Conservation (phyloP, 2,888 invertebrate genomes). For the Andrena praecox region DNA sequence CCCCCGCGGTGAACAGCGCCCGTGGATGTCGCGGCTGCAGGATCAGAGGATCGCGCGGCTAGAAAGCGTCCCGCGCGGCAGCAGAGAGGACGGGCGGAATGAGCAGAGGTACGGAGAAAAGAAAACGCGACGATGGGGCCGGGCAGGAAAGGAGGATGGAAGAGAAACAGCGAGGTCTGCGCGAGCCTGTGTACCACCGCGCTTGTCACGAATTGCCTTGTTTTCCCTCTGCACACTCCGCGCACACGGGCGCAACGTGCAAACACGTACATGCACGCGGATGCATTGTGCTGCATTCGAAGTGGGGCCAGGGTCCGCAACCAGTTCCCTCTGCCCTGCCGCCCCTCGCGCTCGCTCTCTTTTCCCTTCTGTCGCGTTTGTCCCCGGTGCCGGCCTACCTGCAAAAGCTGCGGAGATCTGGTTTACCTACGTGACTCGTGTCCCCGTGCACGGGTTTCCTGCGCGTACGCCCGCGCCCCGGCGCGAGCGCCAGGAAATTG, state of each 20-base stretch:
- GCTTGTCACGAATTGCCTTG: slow-evolving; percentile 72
- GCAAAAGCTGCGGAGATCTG: slow-evolving; percentile 57
- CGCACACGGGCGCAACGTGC: slow-evolving; percentile 27
- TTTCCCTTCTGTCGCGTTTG: slow-evolving; percentile 12
- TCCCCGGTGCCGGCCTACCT: slow-evolving; percentile 51
- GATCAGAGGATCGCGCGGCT: slow-evolving; percentile 16
- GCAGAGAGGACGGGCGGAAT: not conserved
- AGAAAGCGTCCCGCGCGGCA: not conserved
- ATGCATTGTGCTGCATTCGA: slow-evolving; percentile 59
- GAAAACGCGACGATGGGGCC: not conserved
- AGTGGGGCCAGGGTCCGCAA: slow-evolving; percentile 62
- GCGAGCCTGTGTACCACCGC: slow-evolving; percentile 51
- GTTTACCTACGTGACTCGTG: slow-evolving; percentile 62
- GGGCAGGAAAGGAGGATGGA: slow-evolving; percentile 7
- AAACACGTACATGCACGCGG: slow-evolving; percentile 51
- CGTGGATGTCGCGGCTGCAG: slow-evolving; percentile 16
- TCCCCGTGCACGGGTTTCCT: slow-evolving; percentile 35
- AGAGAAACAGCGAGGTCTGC: slow-evolving; percentile 31
- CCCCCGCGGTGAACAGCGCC: slow-evolving; percentile 16
- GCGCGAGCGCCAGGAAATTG: slow-evolving; percentile 25
- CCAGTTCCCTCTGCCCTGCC: slow-evolving; percentile 44
- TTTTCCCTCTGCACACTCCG: slow-evolving; percentile 60
- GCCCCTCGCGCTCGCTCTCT: slow-evolving; percentile 17
- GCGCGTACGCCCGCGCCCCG: slow-evolving; percentile 18
- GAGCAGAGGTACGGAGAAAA: not conserved